These are phyloP conservation scores for Calameuta filiformis DNA, from an alignment of 2,888 invertebrate genomes.

Conservation along the genomic window DNA sequence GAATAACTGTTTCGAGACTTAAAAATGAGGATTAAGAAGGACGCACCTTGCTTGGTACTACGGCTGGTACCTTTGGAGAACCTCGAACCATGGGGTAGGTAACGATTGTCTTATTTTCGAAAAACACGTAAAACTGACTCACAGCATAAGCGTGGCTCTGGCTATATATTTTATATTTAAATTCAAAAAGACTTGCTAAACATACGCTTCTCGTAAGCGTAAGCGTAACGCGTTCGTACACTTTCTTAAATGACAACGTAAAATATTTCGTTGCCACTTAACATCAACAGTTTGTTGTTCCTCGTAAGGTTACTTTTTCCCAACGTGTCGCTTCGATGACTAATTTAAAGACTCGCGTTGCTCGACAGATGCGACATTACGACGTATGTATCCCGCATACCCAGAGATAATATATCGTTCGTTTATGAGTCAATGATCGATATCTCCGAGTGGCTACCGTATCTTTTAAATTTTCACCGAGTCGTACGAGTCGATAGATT, in stretches of 20 bases:
- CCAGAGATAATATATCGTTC: neutral
- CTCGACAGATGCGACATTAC: neutral
- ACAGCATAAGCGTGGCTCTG: neutral
- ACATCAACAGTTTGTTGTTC: neutral
- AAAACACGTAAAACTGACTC: no score
- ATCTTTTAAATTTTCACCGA: neutral
- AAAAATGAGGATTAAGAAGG: constrained; percentile 75
- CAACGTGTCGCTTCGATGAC: neutral
- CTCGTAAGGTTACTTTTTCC: neutral
- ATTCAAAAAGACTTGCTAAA: neutral
- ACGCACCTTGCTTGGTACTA: constrained; percentile 74
- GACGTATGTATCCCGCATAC: neutral
- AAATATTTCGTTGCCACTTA: neutral
- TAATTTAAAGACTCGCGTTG: neutral
- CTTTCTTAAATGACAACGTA: neutral
- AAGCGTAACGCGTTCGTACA: neutral
- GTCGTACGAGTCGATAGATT: neutral
- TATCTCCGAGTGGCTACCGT: neutral
- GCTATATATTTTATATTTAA: neutral
- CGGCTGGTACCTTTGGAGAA: constrained; percentile 70
- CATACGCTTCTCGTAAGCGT: neutral
- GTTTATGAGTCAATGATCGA: neutral
- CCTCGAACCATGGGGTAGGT: constrained; percentile 57
- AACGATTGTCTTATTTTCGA: neutral
- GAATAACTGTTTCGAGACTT: neutral